Percentiles rank a stretch among this genome's conserved stretches.
Conservation (phyloP, 2,797 vertebrate species). For the Avahi laniger region DNA sequence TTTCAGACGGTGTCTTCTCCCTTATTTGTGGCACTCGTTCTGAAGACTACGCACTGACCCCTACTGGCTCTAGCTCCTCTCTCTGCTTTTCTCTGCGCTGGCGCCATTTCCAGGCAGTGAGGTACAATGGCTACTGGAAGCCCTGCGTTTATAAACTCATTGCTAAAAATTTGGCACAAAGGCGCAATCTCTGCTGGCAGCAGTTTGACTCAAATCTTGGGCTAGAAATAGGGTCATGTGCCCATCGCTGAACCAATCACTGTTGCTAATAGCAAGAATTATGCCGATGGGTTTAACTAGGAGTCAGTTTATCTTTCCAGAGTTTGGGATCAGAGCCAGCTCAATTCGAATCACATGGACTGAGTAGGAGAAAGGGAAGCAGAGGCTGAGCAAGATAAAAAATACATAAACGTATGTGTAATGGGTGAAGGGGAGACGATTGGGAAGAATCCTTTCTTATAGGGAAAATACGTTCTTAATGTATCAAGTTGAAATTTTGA, state of each 20-base stretch:
- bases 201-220: not conserved
- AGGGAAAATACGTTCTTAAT: not conserved
- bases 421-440: not conserved
- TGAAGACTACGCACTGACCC: not conserved
- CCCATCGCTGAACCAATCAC: not conserved
- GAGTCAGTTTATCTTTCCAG: not conserved
- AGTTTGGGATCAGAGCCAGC: not conserved
- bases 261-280: not conserved
- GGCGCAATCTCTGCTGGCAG: not conserved
- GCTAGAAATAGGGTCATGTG: not conserved
- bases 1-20: not conserved
- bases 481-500: not conserved
- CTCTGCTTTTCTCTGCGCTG: not conserved
- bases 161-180: not conserved
- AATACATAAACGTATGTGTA: not conserved
- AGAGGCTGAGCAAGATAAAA: not conserved
- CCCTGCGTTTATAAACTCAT: not conserved
- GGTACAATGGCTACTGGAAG: not conserved
- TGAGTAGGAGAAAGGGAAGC: not conserved
- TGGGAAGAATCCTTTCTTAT: not conserved
- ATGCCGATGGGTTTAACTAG: not conserved
- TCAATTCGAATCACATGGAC: not conserved
- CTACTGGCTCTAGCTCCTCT: not conserved
- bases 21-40: not conserved
- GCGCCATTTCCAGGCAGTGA: not conserved